Evolutionary conservation across 2,113 vertebrate species (phyloP).

Genomic region (Protobothrops flavoviridis): DNA sequence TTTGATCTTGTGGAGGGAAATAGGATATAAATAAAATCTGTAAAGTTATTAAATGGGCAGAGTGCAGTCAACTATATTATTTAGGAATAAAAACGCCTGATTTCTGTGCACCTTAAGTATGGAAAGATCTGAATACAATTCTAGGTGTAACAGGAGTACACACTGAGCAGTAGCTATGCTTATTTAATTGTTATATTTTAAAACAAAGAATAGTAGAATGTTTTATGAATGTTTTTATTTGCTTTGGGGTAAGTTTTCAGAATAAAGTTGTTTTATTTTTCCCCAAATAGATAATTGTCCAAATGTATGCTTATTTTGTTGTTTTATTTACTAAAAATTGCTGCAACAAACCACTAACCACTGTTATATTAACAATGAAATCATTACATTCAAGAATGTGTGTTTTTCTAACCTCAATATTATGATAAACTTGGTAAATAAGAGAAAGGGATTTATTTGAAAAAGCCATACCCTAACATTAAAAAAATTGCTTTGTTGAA

Average conservation of each 20-base stretch:
- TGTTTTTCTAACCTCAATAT: neutral
- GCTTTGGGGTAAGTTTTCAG: neutral
- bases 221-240: neutral
- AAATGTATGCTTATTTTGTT: neutral
- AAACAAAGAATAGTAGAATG: neutral
- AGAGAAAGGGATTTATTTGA: neutral
- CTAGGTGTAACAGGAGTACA: neutral
- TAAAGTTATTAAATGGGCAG: neutral
- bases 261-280: neutral
- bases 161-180: neutral
- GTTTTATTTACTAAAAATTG: neutral
- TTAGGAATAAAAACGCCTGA: neutral
- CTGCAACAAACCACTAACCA: neutral
- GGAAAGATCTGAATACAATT: neutral
- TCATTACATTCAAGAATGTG: neutral
- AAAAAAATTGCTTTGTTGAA: neutral
- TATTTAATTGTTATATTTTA: neutral
- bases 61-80: neutral
- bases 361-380: neutral
- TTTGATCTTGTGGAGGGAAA: neutral
- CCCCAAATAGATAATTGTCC: neutral
- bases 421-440: neutral
- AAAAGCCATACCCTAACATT: neutral
- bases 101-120: neutral
- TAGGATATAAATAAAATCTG: neutral